phyloP scores from a whole-genome alignment of 2,113 vertebrate genomes.

The Shinisaurus crocodilurus region DNA sequence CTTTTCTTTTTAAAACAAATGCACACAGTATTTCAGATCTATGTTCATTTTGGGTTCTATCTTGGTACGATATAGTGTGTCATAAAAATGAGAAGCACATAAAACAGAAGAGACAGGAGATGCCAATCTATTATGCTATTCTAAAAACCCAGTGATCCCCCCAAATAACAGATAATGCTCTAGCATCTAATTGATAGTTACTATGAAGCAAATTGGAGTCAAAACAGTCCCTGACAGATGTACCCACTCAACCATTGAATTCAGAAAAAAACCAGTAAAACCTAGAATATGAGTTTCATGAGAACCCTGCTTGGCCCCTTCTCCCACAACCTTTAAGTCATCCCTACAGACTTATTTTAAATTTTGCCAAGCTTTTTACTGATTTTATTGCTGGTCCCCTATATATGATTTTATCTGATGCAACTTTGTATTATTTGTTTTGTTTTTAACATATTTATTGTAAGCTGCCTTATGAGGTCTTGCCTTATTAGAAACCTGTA shows the following conservation, averaged over 20 bases:
- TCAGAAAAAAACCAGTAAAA: background rate
- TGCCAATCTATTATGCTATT: background rate
- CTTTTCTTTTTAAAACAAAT: background rate
- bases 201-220: background rate
- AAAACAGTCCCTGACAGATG: background rate
- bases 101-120: background rate
- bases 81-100: background rate
- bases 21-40: background rate
- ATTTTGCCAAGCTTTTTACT: background rate
- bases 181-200: background rate
- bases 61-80: background rate
- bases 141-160: background rate
- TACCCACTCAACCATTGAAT: background rate
- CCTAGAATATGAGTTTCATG: background rate
- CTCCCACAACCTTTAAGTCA: background rate
- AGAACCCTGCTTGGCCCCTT: background rate
- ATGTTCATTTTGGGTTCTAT: background rate
- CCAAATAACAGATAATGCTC: background rate
- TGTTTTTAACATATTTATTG: background rate
- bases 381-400: background rate
- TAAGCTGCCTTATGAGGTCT: background rate
- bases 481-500: background rate
- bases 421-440: background rate
- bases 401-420: background rate
- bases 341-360: background rate